Percentiles rank a stretch among this genome's conserved stretches.
These are phyloP conservation scores for Drusus annulatus DNA, from an alignment of 1,140 invertebrate genomes.

Conservation along the genomic window DNA sequence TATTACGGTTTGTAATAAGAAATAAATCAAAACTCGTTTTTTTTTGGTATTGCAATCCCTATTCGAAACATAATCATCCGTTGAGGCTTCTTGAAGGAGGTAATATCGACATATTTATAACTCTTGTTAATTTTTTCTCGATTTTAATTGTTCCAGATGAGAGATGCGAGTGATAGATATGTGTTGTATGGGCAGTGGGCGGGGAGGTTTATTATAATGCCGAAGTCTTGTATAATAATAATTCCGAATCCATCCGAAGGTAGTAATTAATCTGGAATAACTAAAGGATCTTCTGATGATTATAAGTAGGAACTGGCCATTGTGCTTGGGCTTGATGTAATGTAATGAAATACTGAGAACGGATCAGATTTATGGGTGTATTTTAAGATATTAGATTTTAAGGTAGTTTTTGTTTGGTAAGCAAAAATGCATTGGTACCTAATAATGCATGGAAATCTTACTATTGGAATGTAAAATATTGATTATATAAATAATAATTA, in stretches of 20 bases:
- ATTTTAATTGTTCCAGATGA: slow-evolving; percentile 57
- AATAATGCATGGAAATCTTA: no score
- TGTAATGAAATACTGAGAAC: not conserved
- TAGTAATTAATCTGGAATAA: slow-evolving; percentile 56
- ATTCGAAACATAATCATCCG: slow-evolving; percentile 11
- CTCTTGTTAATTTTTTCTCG: slow-evolving; percentile 56
- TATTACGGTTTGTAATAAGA: no score
- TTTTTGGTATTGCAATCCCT: not conserved
- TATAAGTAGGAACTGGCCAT: not conserved
- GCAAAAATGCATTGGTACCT: no score
- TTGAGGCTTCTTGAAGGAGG: slow-evolving; percentile 27
- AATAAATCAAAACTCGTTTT: not conserved
- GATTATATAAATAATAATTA: no score
- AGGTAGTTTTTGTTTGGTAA: no score
- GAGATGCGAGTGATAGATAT: slow-evolving; percentile 58
- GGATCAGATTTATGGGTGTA: no score
- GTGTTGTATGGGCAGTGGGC: slow-evolving; percentile 48
- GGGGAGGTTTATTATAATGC: slow-evolving; percentile 42
- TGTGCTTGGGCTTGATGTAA: not conserved
- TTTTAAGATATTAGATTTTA: no score
- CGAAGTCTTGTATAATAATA: slow-evolving; percentile 39
- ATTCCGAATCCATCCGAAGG: slow-evolving; percentile 46
- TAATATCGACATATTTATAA: slow-evolving; percentile 57
- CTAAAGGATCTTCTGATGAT: slow-evolving; percentile 37
- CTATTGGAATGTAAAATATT: no score